phyloP scores from a whole-genome alignment of 37 sponge, comb jelly and placozoan genomes.

The Agelas oroides region DNA sequence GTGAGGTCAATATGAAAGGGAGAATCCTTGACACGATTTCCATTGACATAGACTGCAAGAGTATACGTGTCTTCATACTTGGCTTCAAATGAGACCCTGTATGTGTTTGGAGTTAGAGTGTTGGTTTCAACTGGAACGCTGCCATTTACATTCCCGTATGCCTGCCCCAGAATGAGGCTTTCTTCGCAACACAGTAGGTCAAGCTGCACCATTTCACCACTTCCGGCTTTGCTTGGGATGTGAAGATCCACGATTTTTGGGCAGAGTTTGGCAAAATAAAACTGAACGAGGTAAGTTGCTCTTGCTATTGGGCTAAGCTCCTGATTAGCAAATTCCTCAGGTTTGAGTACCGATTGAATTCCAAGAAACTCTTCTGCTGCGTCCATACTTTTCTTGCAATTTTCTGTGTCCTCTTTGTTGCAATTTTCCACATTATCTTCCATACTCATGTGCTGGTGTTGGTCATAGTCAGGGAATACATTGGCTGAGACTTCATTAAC shows the following conservation, averaged over 20 bases:
- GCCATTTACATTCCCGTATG: neutral
- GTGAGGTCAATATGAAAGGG: slow-evolving; percentile 51
- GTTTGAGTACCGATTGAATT: slow-evolving; percentile 60
- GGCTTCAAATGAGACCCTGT: slow-evolving; percentile 35
- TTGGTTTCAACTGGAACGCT: slow-evolving; percentile 20
- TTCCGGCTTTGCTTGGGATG: slow-evolving; percentile 40
- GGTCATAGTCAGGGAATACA: slow-evolving; percentile 51
- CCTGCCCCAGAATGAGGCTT: too few species aligned
- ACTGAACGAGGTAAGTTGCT: slow-evolving; percentile 87
- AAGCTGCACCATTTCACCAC: slow-evolving; percentile 19
- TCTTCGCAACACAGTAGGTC: slow-evolving; percentile 11
- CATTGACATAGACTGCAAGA: slow-evolving; percentile 40
- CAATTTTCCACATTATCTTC: neutral
- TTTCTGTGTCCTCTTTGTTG: neutral
- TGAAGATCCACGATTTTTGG: slow-evolving; percentile 7
- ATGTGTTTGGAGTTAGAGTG: neutral
- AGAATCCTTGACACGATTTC: slow-evolving; percentile 55
- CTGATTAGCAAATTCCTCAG: slow-evolving; percentile 72
- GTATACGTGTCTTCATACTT: slow-evolving; percentile 47
- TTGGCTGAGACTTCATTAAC: slow-evolving; percentile 57
- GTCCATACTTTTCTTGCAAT: slow-evolving; percentile 71
- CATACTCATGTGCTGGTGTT: neutral
- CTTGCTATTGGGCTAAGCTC: slow-evolving; percentile 80
- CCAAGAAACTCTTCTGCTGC: slow-evolving; percentile 73
- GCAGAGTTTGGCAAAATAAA: slow-evolving; percentile 25